These are phyloP conservation scores for Sclerodermus sp. DNA, from an alignment of 2,888 invertebrate species.

Conservation along the genomic window DNA sequence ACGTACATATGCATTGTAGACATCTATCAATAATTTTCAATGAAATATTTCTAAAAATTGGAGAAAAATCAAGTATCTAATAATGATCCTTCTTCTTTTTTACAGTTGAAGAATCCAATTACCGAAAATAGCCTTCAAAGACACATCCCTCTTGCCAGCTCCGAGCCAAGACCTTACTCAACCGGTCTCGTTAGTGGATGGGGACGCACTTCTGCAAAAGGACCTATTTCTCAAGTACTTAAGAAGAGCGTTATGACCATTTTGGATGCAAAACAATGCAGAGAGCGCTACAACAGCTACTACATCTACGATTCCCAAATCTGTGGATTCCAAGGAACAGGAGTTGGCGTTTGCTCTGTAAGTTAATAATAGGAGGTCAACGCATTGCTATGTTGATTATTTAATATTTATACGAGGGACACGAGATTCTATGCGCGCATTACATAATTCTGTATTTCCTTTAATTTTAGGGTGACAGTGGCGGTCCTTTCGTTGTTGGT, in stretches of 20 bases:
- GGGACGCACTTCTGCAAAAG: conserved; percentile 2
- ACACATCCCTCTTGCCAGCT: neutral
- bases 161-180: neutral
- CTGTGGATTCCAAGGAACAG: neutral
- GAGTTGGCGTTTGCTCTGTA: conserved; percentile 20
- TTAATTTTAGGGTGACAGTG: conserved; percentile 29
- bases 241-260: neutral
- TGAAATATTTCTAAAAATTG: neutral
- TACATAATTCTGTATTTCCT: neutral
- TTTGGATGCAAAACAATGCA: neutral
- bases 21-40: neutral
- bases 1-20: too few relatives aligned
- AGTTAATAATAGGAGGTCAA: too few relatives aligned
- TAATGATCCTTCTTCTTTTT: neutral
- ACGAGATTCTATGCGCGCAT: too few relatives aligned
- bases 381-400: too few relatives aligned
- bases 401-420: neutral
- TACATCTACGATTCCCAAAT: conserved; percentile 5
- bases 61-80: neutral
- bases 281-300: neutral
- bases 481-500: conserved; percentile 24
- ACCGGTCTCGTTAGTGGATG: conserved; percentile 12
- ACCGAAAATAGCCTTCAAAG: conserved; percentile 5
- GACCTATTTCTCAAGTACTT: neutral
- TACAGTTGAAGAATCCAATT: conserved; percentile 8